Conservation (phyloP, 2,797 vertebrate genomes). For the Eremophila alpestris region DNA sequence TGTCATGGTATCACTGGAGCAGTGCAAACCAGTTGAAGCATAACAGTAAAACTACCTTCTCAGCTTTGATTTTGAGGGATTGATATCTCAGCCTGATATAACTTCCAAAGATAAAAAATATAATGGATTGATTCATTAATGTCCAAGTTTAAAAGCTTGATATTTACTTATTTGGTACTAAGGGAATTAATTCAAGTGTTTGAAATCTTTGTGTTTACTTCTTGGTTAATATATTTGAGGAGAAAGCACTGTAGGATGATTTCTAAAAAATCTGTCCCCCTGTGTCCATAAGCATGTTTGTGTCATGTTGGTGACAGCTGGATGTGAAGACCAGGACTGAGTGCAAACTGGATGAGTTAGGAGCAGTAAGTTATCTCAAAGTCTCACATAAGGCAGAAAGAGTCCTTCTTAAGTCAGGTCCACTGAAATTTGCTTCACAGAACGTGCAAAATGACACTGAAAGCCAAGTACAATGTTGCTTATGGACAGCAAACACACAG, state of each 20-base stretch:
- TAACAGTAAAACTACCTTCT: not conserved
- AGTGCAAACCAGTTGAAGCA: not conserved
- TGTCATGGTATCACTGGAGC: not conserved
- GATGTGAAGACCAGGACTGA: not conserved
- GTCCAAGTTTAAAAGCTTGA: not conserved
- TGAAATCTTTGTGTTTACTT: not conserved
- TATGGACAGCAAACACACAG: not conserved
- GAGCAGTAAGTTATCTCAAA: not conserved
- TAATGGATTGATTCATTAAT: not conserved
- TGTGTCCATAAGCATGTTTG: not conserved
- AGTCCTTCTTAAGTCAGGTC: not conserved
- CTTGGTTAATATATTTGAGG: not conserved
- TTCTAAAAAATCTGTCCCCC: not conserved
- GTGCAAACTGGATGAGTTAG: not conserved
- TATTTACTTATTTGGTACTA: not conserved
- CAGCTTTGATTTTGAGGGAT: not conserved
- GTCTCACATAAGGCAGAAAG: accelerated
- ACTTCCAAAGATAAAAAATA: not conserved
- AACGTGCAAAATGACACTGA: accelerated
- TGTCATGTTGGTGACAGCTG: not conserved
- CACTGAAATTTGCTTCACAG: not conserved
- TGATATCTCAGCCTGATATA: not conserved
- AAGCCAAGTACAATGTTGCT: not conserved
- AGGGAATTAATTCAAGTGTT: not conserved
- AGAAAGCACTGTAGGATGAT: not conserved